Conservation (phyloP, 1,140 invertebrate species). For the Magallana gigas region DNA sequence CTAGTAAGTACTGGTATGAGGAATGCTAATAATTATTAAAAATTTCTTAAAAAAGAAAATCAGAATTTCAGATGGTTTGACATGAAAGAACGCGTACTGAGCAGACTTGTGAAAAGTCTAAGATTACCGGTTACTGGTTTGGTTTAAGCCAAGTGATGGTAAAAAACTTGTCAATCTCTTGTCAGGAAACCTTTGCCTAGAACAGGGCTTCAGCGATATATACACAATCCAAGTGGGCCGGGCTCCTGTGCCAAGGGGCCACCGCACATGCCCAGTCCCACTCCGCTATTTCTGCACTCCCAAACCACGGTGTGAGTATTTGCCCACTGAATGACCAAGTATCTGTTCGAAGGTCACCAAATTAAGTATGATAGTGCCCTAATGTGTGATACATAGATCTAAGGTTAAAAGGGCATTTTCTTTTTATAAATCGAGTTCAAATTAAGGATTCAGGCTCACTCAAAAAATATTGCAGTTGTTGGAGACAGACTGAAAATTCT, state of each 20-base stretch:
- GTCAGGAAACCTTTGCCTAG: conserved; percentile 32
- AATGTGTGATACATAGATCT: too few relatives aligned
- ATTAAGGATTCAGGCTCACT: too few relatives aligned
- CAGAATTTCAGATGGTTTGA: too few relatives aligned
- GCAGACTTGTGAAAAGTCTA: too few relatives aligned
- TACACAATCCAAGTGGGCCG: conserved; percentile 38
- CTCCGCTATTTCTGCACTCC: conserved; percentile 56
- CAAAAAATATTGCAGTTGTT: too few relatives aligned
- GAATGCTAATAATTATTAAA: too few relatives aligned
- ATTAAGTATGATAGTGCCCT: background rate
- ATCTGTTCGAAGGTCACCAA: conserved; percentile 5
- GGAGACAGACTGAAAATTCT: too few relatives aligned
- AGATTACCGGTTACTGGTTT: background rate
- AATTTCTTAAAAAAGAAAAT: too few relatives aligned
- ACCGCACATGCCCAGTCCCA: conserved; percentile 45
- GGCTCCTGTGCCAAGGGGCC: conserved; percentile 31
- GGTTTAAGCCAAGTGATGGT: background rate
- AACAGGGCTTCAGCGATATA: conserved; percentile 41
- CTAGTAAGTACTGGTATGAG: too few relatives aligned
- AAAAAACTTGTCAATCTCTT: conserved; percentile 30
- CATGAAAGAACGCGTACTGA: too few relatives aligned
- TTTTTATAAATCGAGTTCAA: too few relatives aligned
- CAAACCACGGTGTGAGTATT: conserved; percentile 59
- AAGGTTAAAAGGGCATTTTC: too few relatives aligned
- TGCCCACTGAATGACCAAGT: conserved; percentile 16